Conservation (phyloP, 2,797 vertebrate genomes). For the Alca torda region DNA sequence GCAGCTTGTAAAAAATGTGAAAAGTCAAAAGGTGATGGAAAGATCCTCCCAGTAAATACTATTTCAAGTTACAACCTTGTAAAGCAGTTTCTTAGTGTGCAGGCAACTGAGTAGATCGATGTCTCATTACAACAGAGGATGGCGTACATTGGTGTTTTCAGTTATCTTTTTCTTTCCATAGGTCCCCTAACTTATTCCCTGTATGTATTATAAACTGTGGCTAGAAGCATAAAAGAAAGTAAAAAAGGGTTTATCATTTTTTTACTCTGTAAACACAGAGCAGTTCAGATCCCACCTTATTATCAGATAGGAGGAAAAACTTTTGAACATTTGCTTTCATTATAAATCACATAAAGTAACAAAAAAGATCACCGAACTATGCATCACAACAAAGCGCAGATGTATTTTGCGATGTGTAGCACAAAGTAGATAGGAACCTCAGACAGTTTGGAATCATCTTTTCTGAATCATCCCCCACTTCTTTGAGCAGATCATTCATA, state of each 20-base stretch:
- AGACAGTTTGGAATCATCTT: background rate
- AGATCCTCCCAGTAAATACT: constrained; percentile 9
- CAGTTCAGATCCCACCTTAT: background rate
- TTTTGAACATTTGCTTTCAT: background rate
- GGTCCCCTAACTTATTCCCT: background rate
- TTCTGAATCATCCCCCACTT: background rate
- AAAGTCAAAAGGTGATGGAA: constrained; percentile 32
- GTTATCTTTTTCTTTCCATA: background rate
- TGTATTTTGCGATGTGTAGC: background rate
- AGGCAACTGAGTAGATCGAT: background rate
- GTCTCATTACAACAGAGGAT: background rate
- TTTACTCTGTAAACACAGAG: background rate
- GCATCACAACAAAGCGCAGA: background rate
- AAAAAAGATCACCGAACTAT: background rate
- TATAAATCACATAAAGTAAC: background rate
- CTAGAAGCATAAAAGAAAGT: background rate
- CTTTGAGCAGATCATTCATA: background rate
- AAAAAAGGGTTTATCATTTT: background rate
- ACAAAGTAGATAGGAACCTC: background rate
- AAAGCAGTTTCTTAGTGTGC: background rate
- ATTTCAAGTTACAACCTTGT: background rate
- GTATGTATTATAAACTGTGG: background rate
- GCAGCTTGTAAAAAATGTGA: constrained; percentile 6
- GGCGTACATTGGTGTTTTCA: background rate
- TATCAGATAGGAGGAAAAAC: background rate